Evolutionary conservation across 2,113 vertebrate genomes (phyloP).

Genomic region (Ranitomeya variabilis): DNA sequence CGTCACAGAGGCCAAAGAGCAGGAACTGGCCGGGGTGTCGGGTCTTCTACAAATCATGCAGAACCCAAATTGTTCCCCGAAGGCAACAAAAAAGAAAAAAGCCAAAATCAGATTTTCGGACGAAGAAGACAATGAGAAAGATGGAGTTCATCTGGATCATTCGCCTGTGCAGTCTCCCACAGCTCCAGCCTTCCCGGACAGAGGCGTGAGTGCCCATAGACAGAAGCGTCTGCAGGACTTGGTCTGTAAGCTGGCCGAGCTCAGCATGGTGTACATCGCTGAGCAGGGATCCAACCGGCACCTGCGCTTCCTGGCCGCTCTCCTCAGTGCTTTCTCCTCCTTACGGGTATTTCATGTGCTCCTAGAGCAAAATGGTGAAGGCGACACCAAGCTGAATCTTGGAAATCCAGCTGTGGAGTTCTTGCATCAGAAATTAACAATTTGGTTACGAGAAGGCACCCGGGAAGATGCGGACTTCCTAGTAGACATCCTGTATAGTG

Average conservation of each 20-base stretch:
- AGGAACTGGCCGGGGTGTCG: constrained; percentile 79
- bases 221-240: constrained; percentile 81
- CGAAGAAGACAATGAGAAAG: constrained; percentile 64
- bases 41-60: constrained; percentile 83
- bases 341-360: constrained; percentile 81
- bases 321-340: constrained; percentile 84
- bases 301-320: constrained; percentile 84
- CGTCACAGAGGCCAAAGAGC: constrained; percentile 72
- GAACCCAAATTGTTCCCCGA: constrained; percentile 72
- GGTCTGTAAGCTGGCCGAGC: constrained; percentile 84
- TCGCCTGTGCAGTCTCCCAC: constrained; percentile 26
- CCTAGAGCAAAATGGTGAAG: constrained; percentile 67
- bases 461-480: constrained; percentile 77
- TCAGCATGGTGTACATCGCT: constrained; percentile 84
- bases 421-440: constrained; percentile 78
- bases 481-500: constrained; percentile 92
- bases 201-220: constrained; percentile 60
- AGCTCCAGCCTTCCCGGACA: constrained; percentile 40
- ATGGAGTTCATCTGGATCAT: constrained; percentile 56
- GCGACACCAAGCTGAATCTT: constrained; percentile 41
- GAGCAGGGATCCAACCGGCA: constrained; percentile 84
- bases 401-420: constrained; percentile 83
- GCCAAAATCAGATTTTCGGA: constrained; percentile 80
- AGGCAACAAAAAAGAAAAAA: constrained; percentile 73
- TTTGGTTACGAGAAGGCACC: constrained; percentile 83